These are phyloP conservation scores for Danionella dracula DNA, from an alignment of 2,797 vertebrate genomes.

Conservation along the genomic window DNA sequence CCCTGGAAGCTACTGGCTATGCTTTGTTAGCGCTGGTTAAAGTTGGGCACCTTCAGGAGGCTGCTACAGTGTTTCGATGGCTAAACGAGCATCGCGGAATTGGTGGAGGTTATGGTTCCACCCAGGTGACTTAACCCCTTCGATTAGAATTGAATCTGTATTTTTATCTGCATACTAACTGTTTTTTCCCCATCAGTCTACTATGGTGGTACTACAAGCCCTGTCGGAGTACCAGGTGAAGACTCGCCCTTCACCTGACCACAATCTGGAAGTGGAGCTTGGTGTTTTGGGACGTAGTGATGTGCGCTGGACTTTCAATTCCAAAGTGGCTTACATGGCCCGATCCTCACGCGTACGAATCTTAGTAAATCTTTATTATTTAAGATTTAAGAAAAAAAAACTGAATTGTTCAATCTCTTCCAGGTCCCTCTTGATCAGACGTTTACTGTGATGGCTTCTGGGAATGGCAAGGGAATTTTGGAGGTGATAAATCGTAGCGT, in stretches of 20 bases:
- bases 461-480: constrained; percentile 66
- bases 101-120: constrained; percentile 67
- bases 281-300: constrained; percentile 58
- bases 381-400: background rate
- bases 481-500: constrained; percentile 54
- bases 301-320: constrained; percentile 55
- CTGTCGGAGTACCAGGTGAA: constrained; percentile 64
- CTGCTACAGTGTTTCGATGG: constrained; percentile 60
- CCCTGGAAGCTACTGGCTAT: constrained; percentile 70
- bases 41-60: constrained; percentile 50
- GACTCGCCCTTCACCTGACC: constrained; percentile 46
- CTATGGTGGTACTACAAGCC: constrained; percentile 73
- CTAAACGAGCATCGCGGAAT: constrained; percentile 58
- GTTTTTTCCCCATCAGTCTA: constrained; percentile 55
- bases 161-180: background rate
- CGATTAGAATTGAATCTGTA: background rate
- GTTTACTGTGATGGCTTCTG: constrained; percentile 59
- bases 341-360: constrained; percentile 56
- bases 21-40: constrained; percentile 67
- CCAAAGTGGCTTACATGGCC: constrained; percentile 47
- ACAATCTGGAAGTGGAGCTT: constrained; percentile 61
- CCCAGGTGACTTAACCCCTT: constrained; percentile 59
- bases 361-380: background rate
- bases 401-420: background rate
- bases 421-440: constrained; percentile 57